phyloP scores from a whole-genome alignment of 2,797 vertebrate species.

The Poeciliopsis infans region DNA sequence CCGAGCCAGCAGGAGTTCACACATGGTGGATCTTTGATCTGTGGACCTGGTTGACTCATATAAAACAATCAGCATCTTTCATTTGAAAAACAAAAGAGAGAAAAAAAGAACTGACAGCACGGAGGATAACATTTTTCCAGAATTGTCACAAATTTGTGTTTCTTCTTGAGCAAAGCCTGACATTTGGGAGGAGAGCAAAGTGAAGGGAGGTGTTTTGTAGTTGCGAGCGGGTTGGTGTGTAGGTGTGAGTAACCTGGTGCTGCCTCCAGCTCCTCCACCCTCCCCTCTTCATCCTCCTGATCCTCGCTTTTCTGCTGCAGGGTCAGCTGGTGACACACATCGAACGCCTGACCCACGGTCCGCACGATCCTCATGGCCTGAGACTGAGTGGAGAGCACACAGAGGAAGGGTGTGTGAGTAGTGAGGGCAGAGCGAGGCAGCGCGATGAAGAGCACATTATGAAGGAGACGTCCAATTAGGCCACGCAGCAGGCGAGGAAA shows the following conservation, averaged over 20 bases:
- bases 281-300: conserved; percentile 82
- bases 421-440: background rate
- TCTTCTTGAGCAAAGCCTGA: conserved; percentile 6
- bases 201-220: conserved; percentile 16
- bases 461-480: conserved; percentile 35
- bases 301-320: conserved; percentile 88
- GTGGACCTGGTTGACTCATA: conserved; percentile 16
- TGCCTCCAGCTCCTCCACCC: conserved; percentile 73
- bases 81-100: background rate
- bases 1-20: conserved; percentile 23
- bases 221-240: conserved; percentile 4
- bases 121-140: conserved; percentile 11
- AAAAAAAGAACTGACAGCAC: background rate
- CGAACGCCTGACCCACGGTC: conserved; percentile 96
- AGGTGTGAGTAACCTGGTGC: conserved; percentile 64
- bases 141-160: conserved; percentile 8
- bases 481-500: conserved; percentile 13
- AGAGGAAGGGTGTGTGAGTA: conserved; percentile 7
- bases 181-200: background rate
- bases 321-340: conserved; percentile 97
- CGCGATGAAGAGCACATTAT: conserved; percentile 28
- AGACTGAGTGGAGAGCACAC: conserved; percentile 80
- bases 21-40: conserved; percentile 47
- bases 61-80: conserved; percentile 39
- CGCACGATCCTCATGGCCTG: conserved; percentile 97